phyloP scores from a whole-genome alignment of 1,140 invertebrate species.

The Condylostylus longicornis region DNA sequence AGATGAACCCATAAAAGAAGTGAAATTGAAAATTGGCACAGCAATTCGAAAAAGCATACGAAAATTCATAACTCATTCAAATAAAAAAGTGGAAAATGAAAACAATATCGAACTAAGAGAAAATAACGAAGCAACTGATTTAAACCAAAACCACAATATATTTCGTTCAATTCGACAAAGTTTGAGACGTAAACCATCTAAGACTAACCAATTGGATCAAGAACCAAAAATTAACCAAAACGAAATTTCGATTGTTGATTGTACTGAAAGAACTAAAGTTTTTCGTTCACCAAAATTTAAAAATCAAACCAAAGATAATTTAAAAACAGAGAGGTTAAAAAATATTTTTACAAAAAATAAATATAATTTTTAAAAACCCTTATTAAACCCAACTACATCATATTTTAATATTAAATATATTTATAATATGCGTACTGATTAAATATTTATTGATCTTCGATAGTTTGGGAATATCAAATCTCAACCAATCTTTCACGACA shows the following conservation, averaged over 20 bases:
- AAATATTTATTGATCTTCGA: no score
- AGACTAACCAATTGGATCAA: neutral
- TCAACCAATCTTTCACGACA: no score
- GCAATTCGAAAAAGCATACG: constrained; percentile 28
- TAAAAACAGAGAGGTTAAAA: no score
- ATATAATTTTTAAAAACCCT: no score
- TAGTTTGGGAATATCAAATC: no score
- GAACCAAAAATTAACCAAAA: neutral
- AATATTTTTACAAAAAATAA: no score
- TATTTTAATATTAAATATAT: no score
- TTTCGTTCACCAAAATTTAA: no score
- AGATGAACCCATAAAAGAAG: constrained; percentile 7
- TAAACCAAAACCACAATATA: constrained; percentile 10
- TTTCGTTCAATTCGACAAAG: constrained; percentile 21
- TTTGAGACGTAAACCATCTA: constrained; percentile 16
- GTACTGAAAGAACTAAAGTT: constrained; percentile 21
- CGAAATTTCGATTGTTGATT: constrained; percentile 26
- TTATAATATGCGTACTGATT: no score
- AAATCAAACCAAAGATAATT: no score
- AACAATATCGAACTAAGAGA: constrained; percentile 1
- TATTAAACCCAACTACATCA: no score
- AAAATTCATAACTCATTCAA: constrained; percentile 22
- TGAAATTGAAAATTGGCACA: constrained; percentile 13
- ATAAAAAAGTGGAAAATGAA: constrained; percentile 2
- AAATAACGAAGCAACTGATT: neutral